Conservation (phyloP, 2,797 vertebrate species). For the Perodicticus potto region DNA sequence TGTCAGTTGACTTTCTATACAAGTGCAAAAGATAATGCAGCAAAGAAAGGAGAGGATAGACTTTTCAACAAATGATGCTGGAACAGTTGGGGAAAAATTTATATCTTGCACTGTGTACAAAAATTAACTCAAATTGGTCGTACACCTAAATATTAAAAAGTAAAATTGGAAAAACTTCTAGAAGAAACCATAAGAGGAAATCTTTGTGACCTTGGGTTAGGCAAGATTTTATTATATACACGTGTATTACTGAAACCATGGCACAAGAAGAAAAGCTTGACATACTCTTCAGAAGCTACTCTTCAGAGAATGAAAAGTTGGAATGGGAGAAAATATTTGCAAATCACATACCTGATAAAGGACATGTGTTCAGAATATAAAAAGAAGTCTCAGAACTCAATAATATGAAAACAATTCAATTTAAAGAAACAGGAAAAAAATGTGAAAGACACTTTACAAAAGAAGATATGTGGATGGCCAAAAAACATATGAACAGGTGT, state of each 20-base stretch:
- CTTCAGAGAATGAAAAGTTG: constrained; percentile 14
- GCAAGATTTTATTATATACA: not conserved
- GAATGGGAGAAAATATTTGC: not conserved
- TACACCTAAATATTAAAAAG: not conserved
- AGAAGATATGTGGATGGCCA: not conserved
- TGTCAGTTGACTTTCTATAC: not conserved
- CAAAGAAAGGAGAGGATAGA: not conserved
- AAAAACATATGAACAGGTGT: not conserved
- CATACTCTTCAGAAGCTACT: constrained; percentile 8
- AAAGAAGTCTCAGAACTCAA: constrained; percentile 15
- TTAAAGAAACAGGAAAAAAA: not conserved
- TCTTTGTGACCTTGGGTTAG: not conserved
- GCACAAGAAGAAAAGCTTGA: not conserved
- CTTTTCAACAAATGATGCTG: not conserved
- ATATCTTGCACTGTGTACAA: not conserved
- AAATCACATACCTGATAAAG: not conserved
- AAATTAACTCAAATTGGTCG: not conserved
- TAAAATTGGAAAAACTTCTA: constrained; percentile 1
- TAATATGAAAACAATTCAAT: not conserved
- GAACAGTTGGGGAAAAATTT: not conserved
- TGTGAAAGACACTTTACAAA: not conserved
- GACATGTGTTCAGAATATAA: constrained; percentile 10
- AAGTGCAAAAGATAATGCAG: not conserved
- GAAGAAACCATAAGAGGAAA: not conserved
- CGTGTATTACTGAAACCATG: not conserved